Evolutionary conservation across 2,888 invertebrate genomes (phyloP).

Genomic region (Pyrrhosoma nymphula): DNA sequence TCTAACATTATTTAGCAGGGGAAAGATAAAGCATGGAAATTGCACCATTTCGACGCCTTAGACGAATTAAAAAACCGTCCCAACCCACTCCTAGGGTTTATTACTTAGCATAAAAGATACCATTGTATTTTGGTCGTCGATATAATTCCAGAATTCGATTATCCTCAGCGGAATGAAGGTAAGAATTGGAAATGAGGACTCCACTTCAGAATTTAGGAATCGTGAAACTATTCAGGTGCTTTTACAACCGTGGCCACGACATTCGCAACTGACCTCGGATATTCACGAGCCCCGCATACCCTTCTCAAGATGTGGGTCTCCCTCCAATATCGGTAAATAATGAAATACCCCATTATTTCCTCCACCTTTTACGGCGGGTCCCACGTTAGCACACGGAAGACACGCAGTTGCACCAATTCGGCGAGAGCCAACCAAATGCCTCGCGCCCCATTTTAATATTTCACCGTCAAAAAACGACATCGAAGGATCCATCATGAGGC

Average conservation of each 20-base stretch:
- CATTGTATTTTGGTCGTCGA: too few species aligned
- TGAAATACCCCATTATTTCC: background rate
- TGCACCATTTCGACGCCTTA: too few species aligned
- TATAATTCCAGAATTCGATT: too few species aligned
- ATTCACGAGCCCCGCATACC: background rate
- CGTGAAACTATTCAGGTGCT: too few species aligned
- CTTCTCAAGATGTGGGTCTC: background rate
- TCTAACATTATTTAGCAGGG: too few species aligned
- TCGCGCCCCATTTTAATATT: background rate
- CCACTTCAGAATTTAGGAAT: background rate
- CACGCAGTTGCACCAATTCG: background rate
- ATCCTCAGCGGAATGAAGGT: too few species aligned
- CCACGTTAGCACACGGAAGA: background rate
- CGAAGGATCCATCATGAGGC: background rate
- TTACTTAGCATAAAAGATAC: too few species aligned
- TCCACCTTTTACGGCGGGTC: background rate
- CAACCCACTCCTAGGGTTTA: too few species aligned
- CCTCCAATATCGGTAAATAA: background rate
- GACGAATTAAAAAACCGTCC: too few species aligned
- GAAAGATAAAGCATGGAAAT: too few species aligned
- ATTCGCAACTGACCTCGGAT: background rate
- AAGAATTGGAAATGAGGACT: background rate
- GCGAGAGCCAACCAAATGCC: background rate
- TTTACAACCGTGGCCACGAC: background rate
- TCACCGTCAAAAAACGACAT: background rate